Evolutionary conservation across 30 jellyfish, hydroid and myxozoan genomes (phyloP), one percentile per base, ranked within the genome.

Genomic region (Phacellophora camtschatica): DNA sequence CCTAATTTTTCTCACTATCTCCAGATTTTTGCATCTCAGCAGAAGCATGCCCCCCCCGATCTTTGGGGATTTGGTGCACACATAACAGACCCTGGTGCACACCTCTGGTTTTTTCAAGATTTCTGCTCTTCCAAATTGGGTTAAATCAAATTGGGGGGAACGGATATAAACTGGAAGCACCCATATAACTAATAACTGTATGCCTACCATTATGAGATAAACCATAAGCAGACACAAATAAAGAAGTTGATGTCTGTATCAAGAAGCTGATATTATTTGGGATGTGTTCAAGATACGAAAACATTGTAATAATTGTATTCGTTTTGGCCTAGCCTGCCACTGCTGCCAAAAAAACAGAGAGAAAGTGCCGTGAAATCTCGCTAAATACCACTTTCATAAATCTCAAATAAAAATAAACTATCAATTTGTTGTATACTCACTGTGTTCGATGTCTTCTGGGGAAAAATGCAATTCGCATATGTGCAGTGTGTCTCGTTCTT

Each of bases 391-490:
- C 13, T 1, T 30, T 61, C 1, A 2, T 27, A 61, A 22, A 4
- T 8, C 3, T 24, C 75, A 61, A 61, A 61, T 61, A 10, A 61
- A 61, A 66, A 30, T 36, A 4, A 66, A 63, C 77, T 63, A 12
- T 63, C 10, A 28, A 31, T 66, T 72, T 46, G 45, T 72, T 49
- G 86, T 36, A 72, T 72, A 72, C 86, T 72, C 86, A 72, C 86
- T 72, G 86, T 72, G 74, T 72, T 72, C 86, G 73, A 72, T 51
- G 86, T 72, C 86, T 72, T 72, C 86, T 72, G 73, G 74, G 49
- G 86, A 74, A 72, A 72, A 72, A 72, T 72, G 86, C 86, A 72
- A 72, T 51, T 72, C 86, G 62, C 74, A 72, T 45, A 72, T 72
- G 73, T 72, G 75, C 76, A 72, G 32, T 45, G 86, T 45, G 50